Base-by-base conservation (phyloP, 1,140 invertebrate genomes). In the Caerostris extrusa region DNA sequence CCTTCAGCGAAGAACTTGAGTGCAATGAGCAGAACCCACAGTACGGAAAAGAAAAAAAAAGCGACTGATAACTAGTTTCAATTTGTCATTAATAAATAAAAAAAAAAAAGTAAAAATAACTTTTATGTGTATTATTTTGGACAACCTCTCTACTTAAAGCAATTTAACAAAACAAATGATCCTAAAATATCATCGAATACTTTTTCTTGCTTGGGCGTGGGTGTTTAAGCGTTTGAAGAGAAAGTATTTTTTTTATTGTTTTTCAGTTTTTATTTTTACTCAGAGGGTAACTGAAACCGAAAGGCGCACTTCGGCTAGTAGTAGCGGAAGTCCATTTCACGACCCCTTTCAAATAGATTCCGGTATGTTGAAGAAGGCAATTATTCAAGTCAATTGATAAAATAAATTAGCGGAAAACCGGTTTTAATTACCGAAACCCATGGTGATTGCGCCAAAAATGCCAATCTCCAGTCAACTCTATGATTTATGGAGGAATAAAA, bases 401-500 rank as follows among this genome's bases (percentile, higher is more conserved):
- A 57, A 83, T 58, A 83, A 83, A 83, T 83, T 56, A 83, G 82
- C n/a, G 3, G 17, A 53, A 12, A 83, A 83, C 82, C 82, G 82
- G 82, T 83, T 83, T 83, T 83, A 57, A 57, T 83, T 83, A 34
- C 82, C 34, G 56, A 56, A 83, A 56, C 17, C 19, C n/a, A 56
- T 83, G 82, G 55, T 56, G 82, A 57, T 19, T 83, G 82, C 82
- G 82, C 82, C 55, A 83, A 83, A 83, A 83, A 56, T 14, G 82
- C 56, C 82, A 83, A 83, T 83, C 82, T 19, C 6, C 82, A 56
- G 82, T 83, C 82, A 57, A 19, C n/a, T 57, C 10, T 34, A 77
- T 83, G 82, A 83, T 83, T 83, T 57, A 83, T 83, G 19, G 55
- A 58, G 56, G 82, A 8, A 83, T 83, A 83, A 83, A 83, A 83